Base-by-base conservation (phyloP, 2,888 invertebrate genomes). In the Bembecia ichneumoniformis region DNA sequence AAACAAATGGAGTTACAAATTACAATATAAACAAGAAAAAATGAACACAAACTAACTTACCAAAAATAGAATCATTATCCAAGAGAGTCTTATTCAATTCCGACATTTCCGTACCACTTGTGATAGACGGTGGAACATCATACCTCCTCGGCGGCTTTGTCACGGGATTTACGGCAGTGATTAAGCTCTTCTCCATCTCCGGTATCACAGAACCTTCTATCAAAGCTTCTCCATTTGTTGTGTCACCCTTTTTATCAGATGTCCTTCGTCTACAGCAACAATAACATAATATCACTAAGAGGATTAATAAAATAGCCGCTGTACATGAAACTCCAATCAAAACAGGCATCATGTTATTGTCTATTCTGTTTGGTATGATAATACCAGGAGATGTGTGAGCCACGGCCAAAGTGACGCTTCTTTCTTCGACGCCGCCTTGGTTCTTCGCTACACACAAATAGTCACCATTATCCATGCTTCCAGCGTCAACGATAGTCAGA, bases 101-200 rank as follows among this genome's bases (percentile, higher is more conserved):
- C 52, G 93, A 93, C 80, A 94, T 92, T 79, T 95, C 95, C 4
- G 94, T 94, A 14, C 90, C 93, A 55, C 91, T 91, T 48, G 90
- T 90, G 16, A 92, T 90, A 4, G 93, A 91, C 10, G 90, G 89
- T 16, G 93, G 93, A 50, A 90, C 90, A 52, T 94, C 94, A 57
- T 93, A 93, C 53, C 94, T 88, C 47, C 95, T 86, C 3, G 94
- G 94, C 0, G 95, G 94, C 67, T 96, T 95, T 52, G 93, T 93
- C 14, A 95, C 93, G 0, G 95, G 95, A 79, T 95, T 95, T 28
- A 95, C 94, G 48, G 94, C 93, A 2, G 94, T 93, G 56, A 96
- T 92, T 47, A 95, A 81, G 55, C 94, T 93, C 74, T 96, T 95
- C 70, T 95, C 94, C 88, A 95, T 94, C 69, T 96, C 95, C 51